Evolutionary conservation across 2,797 vertebrate genomes (phyloP).

Genomic region (Chloroceryle amazona): DNA sequence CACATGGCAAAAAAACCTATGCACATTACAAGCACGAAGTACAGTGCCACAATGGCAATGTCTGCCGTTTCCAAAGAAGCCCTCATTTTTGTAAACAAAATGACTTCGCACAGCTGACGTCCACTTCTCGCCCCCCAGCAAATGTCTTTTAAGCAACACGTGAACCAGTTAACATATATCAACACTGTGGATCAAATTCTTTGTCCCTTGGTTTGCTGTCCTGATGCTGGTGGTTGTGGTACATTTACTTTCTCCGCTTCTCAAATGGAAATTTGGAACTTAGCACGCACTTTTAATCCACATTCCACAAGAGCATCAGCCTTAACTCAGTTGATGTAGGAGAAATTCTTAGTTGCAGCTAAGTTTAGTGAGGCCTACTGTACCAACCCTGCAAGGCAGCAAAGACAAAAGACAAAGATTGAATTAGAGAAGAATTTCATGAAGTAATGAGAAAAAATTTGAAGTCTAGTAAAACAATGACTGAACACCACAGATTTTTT

Average conservation of each 20-base stretch:
- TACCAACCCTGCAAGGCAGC: conserved; percentile 97
- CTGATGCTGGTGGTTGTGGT: conserved; percentile 87
- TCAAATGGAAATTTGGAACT: conserved; percentile 85
- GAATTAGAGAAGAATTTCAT: conserved; percentile 86
- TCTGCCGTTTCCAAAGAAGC: conserved; percentile 92
- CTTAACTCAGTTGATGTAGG: conserved; percentile 90
- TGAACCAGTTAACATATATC: conserved; percentile 81
- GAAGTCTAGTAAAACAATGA: conserved; percentile 81
- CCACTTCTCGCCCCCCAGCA: conserved; percentile 79
- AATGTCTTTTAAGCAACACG: conserved; percentile 80
- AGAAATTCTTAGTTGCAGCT: conserved; percentile 89
- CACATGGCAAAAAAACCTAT: conserved; percentile 98
- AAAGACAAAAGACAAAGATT: conserved; percentile 94
- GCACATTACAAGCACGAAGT: conserved; percentile 94
- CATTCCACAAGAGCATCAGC: conserved; percentile 90
- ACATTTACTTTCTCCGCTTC: conserved; percentile 86
- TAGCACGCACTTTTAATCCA: conserved; percentile 87
- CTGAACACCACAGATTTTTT: conserved; percentile 71
- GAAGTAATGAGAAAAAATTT: conserved; percentile 79
- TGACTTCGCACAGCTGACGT: conserved; percentile 67
- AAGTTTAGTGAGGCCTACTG: conserved; percentile 91
- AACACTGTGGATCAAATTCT: conserved; percentile 83
- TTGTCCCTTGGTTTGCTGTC: conserved; percentile 95
- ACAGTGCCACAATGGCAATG: conserved; percentile 94
- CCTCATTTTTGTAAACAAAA: conserved; percentile 86